Base-by-base conservation (phyloP, 1,140 invertebrate species). In the Caenorhabditis tropicalis region DNA sequence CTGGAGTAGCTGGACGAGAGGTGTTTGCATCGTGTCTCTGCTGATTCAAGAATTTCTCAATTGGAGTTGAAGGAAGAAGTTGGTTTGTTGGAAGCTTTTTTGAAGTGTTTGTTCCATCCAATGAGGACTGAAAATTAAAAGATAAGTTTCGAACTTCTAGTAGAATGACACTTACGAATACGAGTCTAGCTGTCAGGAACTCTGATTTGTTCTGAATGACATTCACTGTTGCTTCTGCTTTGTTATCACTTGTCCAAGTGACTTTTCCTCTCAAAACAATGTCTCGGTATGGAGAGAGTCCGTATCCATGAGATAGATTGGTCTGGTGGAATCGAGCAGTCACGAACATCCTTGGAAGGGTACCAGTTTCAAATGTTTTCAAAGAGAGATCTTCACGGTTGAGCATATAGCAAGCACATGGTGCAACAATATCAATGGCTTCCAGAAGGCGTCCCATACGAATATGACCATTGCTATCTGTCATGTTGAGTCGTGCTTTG, bases 171-270 rank as follows among this genome's bases (percentile, higher is more conserved):
- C 65, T 74, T 24, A 74, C 65, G 24, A 74, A 74, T 10, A 74
- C 65, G 21, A 74, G 65, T 15, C 36, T n/a, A n/a, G 65, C 65
- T 24, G 65, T 43, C 0, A 74, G 36, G 43, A 74, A 74, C 21
- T 74, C 65, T 39, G 65, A 74, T 43, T 46, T 74, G n/a, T 74
- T 74, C 65, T 74, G 65, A 74, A 74, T 74, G 5, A 74, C 65
- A 74, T 74, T 39, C 2, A 74, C 65, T 27, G 65, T 74, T 15
- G 65, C 65, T 31, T 74, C 65, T 19, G 65, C 65, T 43, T 74
- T 74, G 65, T 74, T 74, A 10, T 74, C 65, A 74, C 36, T 74
- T 1, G 65, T 74, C 65, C 65, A 74, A 5, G 65, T 74, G 36
- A 74, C 65, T 46, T 74, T 74, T 74, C 65, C 65, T 46, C 65